Conservation (phyloP, 2,113 vertebrate genomes). For the Cinclus mexicanus region DNA sequence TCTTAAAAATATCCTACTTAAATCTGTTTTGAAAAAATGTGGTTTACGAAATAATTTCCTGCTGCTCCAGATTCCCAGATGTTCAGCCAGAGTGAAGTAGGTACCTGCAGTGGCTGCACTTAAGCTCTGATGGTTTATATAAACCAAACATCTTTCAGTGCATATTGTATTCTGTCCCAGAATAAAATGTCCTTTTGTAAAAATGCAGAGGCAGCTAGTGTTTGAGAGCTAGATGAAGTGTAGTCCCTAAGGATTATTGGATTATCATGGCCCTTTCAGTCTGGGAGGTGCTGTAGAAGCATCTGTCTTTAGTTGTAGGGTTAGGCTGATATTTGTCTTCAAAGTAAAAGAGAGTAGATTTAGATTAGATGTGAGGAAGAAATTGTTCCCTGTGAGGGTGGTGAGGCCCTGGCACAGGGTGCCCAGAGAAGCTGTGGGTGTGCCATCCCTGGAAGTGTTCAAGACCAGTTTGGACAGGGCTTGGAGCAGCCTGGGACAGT, state of each 20-base stretch:
- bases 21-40: neutral
- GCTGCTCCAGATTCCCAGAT: neutral
- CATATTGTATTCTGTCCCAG: neutral
- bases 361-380: neutral
- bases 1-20: neutral
- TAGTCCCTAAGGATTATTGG: neutral
- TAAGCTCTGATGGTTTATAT: neutral
- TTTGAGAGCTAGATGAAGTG: neutral
- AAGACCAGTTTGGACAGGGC: rapidly evolving
- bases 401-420: neutral
- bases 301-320: neutral
- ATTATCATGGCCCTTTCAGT: neutral
- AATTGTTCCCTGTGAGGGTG: neutral
- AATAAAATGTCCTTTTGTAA: neutral
- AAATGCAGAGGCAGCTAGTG: neutral
- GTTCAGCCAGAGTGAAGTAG: neutral
- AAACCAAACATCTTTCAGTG: neutral
- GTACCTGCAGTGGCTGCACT: neutral
- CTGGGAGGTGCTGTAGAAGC: neutral
- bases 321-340: neutral
- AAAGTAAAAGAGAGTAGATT: neutral
- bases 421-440: neutral
- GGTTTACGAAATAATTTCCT: neutral
- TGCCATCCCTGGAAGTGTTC: neutral
- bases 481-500: neutral